phyloP scores from a whole-genome alignment of 2,113 vertebrate genomes.

The Ceyx margarethae region DNA sequence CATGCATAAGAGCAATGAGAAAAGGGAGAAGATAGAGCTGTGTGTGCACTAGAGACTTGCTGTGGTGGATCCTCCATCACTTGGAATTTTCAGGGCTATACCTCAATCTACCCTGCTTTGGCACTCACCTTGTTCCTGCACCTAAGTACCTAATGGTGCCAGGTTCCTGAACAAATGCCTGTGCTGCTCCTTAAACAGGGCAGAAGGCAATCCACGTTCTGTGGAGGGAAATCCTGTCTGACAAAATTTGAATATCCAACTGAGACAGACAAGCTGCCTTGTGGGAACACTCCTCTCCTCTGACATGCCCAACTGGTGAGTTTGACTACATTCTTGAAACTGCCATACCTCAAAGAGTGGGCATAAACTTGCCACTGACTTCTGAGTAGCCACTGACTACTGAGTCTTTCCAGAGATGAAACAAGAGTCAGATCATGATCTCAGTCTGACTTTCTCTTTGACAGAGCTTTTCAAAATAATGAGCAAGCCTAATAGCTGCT shows the following conservation, averaged over 20 bases:
- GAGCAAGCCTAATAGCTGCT: slow-evolving; percentile 23
- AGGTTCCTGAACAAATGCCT: neutral
- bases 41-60: neutral
- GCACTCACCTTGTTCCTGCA: neutral
- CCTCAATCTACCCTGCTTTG: neutral
- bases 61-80: neutral
- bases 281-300: neutral
- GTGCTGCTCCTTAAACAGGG: neutral
- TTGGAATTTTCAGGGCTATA: neutral
- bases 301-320: neutral
- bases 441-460: slow-evolving; percentile 17
- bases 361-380: neutral
- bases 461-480: slow-evolving; percentile 18
- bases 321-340: neutral
- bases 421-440: slow-evolving; percentile 23
- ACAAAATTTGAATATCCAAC: slow-evolving; percentile 23
- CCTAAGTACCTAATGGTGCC: neutral
- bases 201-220: neutral
- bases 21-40: neutral
- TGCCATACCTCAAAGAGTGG: neutral
- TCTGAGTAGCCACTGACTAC: neutral
- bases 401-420: neutral
- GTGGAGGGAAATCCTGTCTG: neutral
- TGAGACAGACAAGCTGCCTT: slow-evolving; percentile 5
- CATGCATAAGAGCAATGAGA: rapidly evolving